Evolutionary conservation across 2,888 invertebrate species (phyloP), one percentile per base, ranked within the genome.

Genomic region (Ochropleura plecta): DNA sequence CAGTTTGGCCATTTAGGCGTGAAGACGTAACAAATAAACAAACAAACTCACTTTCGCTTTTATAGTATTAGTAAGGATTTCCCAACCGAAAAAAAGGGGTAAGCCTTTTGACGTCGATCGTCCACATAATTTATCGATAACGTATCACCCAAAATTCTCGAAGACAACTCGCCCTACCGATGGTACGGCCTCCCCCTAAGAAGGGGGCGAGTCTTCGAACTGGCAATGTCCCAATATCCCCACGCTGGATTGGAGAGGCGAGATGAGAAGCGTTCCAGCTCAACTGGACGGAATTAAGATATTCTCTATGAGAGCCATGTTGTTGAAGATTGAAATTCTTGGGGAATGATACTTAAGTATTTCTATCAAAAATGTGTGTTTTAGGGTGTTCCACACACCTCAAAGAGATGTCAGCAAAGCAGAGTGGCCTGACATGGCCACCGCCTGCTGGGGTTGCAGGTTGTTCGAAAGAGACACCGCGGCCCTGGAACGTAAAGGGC

Each of bases 191-290:
- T 10, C 67, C 77, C 70, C 73, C 66, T 18, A 53, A 57, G 40
- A 42, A 63, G 62, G 83, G 79, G 81, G 70, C 57, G n/a, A 67
- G 78, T 81, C 81, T 83, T 76, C 75, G 71, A 75, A 85, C 86
- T 86, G 86, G 86, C 86, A 83, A 87, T 85, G 87, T 76, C 78
- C 86, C 86, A 87, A 86, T 86, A 87, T 81, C 86, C 78, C 83
- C 86, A 83, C 85, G 80, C 82, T 79, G 83, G 76, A 86, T 86
- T 87, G 87, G 79, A 86, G 87, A 83, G 86, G 78, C 77, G 77
- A 86, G 86, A 86, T 86, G 87, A 86, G 79, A 78, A 75, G 80
- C 78, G 68, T 66, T 76, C 69, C 70, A 78, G 73, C 73, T 78
- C 76, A 76, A 76, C 79, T 87, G 86, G 85, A 76, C 86, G 70